Conservation (phyloP, 2,888 invertebrate genomes). For the Stratiomys singularior region DNA sequence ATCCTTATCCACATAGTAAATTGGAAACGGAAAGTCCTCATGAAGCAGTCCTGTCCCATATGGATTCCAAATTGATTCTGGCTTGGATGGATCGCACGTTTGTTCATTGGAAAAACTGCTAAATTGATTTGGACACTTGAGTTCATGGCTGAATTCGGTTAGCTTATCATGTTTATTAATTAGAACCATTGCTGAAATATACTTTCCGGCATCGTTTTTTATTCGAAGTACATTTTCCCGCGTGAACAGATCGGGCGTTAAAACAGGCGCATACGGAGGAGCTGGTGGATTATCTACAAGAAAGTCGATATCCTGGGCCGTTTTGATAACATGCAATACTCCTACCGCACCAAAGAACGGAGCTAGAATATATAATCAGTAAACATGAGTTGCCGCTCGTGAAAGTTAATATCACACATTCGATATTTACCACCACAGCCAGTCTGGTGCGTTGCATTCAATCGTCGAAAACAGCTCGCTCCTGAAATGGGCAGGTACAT, state of each 20-base stretch:
- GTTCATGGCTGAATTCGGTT: constrained; percentile 71
- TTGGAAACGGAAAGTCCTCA: constrained; percentile 87
- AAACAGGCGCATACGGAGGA: constrained; percentile 81
- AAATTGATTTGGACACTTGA: constrained; percentile 84
- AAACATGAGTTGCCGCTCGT: background rate
- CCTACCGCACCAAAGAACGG: constrained; percentile 82
- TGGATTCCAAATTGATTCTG: constrained; percentile 77
- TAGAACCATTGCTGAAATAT: constrained; percentile 76
- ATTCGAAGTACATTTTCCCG: constrained; percentile 68
- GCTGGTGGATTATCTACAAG: constrained; percentile 77
- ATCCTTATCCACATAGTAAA: constrained; percentile 76
- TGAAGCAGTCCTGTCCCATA: constrained; percentile 79
- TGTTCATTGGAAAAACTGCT: constrained; percentile 68
- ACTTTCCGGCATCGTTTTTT: constrained; percentile 66
- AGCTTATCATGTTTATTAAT: constrained; percentile 60
- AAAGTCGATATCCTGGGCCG: constrained; percentile 76
- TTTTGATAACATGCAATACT: constrained; percentile 79
- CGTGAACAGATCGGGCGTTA: constrained; percentile 74
- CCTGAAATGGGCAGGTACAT: constrained; percentile 82
- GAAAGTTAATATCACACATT: background rate
- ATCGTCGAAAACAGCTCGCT: constrained; percentile 84
- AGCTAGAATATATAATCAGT: constrained; percentile 56
- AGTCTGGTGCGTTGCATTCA: constrained; percentile 95
- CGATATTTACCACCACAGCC: constrained; percentile 89
- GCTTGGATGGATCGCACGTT: constrained; percentile 66